Evolutionary conservation across 2,113 vertebrate genomes (phyloP).

Genomic region (Trochalopteron elliotii): DNA sequence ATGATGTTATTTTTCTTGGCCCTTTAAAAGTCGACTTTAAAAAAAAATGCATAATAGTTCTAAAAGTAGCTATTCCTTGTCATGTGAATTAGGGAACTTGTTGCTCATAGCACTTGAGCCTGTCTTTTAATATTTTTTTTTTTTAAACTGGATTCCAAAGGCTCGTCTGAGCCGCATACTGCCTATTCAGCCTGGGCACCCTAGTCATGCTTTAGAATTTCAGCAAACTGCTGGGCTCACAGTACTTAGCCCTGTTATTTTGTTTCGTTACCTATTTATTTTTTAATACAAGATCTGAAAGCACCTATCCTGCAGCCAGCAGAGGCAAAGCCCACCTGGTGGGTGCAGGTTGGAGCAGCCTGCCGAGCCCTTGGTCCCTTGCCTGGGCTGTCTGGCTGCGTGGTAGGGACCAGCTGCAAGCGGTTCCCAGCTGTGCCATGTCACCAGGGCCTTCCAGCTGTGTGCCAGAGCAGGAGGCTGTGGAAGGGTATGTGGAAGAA

Average conservation of each 20-base stretch:
- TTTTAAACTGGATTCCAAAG: neutral
- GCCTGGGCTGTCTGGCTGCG: fast-evolving
- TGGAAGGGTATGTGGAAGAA: neutral
- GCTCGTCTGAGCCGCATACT: neutral
- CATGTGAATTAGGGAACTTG: neutral
- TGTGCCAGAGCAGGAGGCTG: neutral
- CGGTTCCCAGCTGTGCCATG: fast-evolving
- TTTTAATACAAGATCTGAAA: neutral
- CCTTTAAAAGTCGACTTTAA: neutral
- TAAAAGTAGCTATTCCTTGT: neutral
- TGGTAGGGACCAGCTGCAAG: fast-evolving
- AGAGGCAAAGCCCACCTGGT: neutral
- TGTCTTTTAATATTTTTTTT: neutral
- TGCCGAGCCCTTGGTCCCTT: fast-evolving
- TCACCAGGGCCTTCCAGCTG: neutral
- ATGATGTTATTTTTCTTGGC: neutral
- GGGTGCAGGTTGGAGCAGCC: neutral
- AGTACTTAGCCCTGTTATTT: neutral
- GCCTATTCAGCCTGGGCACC: neutral
- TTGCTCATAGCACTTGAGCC: neutral
- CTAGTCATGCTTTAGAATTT: neutral
- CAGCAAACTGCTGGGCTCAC: neutral
- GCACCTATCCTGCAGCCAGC: neutral
- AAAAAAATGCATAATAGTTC: neutral
- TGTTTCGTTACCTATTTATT: neutral